Evolutionary conservation across 2,797 vertebrate genomes (phyloP).

Genomic region (Cossypha dichroa): DNA sequence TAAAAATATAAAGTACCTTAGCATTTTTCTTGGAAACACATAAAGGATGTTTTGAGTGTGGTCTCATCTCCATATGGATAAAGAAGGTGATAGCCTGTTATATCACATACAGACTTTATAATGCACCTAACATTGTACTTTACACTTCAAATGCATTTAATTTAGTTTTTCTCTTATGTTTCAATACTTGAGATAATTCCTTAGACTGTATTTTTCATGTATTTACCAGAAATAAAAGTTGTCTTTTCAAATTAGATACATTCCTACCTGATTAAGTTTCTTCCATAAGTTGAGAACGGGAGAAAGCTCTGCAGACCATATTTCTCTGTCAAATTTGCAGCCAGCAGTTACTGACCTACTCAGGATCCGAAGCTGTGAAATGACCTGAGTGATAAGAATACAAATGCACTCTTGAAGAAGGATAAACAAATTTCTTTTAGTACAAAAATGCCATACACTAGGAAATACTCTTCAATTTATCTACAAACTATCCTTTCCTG

Average conservation of each 20-base stretch:
- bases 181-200: neutral
- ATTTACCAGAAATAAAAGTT: neutral
- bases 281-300: slow-evolving; percentile 95
- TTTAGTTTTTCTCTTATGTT: neutral
- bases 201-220: neutral
- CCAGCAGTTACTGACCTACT: slow-evolving; percentile 88
- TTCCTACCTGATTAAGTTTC: slow-evolving; percentile 92
- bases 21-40: neutral
- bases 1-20: neutral
- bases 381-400: slow-evolving; percentile 82
- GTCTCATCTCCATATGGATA: neutral
- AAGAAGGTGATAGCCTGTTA: neutral
- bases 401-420: slow-evolving; percentile 1
- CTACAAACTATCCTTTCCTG: neutral
- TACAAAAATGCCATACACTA: neutral
- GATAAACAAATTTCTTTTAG: neutral
- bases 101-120: neutral
- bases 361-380: slow-evolving; percentile 91
- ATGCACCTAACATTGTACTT: neutral
- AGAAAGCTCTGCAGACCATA: slow-evolving; percentile 93
- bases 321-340: slow-evolving; percentile 94
- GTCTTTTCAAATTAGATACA: neutral
- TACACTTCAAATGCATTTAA: neutral
- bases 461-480: neutral
- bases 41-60: neutral